These are phyloP conservation scores for Colostygia pectinataria DNA, from an alignment of 2,888 invertebrate species.

Conservation along the genomic window DNA sequence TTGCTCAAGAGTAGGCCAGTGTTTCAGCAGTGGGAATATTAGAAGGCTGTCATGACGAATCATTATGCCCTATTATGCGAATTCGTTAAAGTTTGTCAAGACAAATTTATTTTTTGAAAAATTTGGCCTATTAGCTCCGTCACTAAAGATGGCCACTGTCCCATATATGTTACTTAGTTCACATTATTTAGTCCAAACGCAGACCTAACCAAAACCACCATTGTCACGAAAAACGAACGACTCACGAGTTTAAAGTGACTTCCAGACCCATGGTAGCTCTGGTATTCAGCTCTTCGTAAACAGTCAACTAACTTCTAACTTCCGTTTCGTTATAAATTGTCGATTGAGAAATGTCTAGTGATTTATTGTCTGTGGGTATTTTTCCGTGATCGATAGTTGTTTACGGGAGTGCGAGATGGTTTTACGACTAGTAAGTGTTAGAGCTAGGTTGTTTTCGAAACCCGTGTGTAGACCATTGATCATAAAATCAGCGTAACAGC, in stretches of 20 bases:
- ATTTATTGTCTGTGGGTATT: constrained; percentile 60
- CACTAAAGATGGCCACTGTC: too few species aligned
- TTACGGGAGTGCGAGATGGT: constrained; percentile 46
- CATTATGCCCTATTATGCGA: too few species aligned
- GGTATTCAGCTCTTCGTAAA: constrained; percentile 36
- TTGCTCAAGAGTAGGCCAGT: too few species aligned
- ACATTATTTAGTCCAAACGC: too few species aligned
- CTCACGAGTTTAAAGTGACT: constrained; percentile 34
- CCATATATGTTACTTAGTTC: too few species aligned
- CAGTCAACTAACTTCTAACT: constrained; percentile 52
- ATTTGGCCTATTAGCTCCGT: too few species aligned
- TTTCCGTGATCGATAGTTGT: constrained; percentile 54
- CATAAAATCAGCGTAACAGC: not conserved
- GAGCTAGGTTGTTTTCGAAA: not conserved
- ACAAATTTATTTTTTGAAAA: too few species aligned
- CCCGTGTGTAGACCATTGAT: not conserved
- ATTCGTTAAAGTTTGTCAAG: too few species aligned
- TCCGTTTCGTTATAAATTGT: constrained; percentile 63
- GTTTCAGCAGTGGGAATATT: too few species aligned
- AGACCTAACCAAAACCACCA: not conserved
- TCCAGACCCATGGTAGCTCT: constrained; percentile 31
- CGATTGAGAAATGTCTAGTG: constrained; percentile 58
- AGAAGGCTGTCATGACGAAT: too few species aligned
- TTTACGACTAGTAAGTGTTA: constrained; percentile 35
- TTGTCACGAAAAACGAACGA: constrained; percentile 1